Evolutionary conservation across 2,797 vertebrate species (phyloP), one percentile per base, ranked within the genome.

Genomic region (Oceanodroma leucorhoa): DNA sequence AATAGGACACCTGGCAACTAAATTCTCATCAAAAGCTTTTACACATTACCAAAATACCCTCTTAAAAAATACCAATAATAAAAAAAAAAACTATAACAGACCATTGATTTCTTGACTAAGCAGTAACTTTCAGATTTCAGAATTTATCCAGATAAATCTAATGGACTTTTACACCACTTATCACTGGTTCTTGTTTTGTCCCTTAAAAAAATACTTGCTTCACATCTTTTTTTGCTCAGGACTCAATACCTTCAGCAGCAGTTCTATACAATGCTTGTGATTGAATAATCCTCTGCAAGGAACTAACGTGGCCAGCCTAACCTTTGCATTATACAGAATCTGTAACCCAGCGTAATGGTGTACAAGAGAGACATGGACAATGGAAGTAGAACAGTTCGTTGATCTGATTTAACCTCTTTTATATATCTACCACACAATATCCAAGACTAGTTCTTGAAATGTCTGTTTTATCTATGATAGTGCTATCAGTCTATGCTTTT

Each of bases 271-370:
- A 24, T 10, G 9, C 38, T 54, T 69, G 20, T 38, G 46, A 45
- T 0, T 34, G 32, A 90, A 38, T 32, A 79, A 64, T 34, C 36
- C 45, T 48, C 19, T 10, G 67, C 45, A 60, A 75, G 53, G 20
- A 36, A 21, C 18, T 36, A 36, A n/a, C 0, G 0, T 3, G 7
- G 27, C 38, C 55, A 38, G 14, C 41, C 11, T 48, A 30, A 73
- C 24, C 53, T 70, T 41, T n/a, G 29, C 36, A 26, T 50, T 29
- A 23, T 3, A 70, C 34, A 55, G 34, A 60, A 65, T 11, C 45
- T 58, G 19, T 48, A 75, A 58, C 29, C 14, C 45, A 43, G 43
- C 0, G 0, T 34, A 48, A 75, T 2, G 7, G 38, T 41, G 23
- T 32, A 43, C n/a, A 24, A 67, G 30, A 61, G 14, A 55, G 8